Evolutionary conservation across 2,797 vertebrate genomes (phyloP), one percentile per base, ranked within the genome.

Genomic region (Fistularia tabacaria): DNA sequence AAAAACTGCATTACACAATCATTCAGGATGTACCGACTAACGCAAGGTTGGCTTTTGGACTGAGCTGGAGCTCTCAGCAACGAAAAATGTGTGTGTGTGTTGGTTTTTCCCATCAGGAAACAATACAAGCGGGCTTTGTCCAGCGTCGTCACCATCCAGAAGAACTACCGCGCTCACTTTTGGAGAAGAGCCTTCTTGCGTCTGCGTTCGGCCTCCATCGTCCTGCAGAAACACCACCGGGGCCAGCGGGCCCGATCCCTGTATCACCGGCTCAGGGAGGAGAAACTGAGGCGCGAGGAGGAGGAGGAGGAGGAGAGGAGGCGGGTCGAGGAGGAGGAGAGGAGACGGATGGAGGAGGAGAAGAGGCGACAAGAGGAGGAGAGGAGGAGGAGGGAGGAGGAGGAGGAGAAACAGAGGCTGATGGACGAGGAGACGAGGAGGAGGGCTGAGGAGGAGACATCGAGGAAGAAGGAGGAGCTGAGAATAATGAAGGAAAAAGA

Each of bases 121-220:
- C 91, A 90, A 57, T 96, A 94, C 49, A 92, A 69, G 79, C 90
- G 84, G 71, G 89, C 92, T 64, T 79, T 89, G 69, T 83, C 83
- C 86, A 93, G 93, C 82, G 85, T 88, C 6, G 64, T 95, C 81
- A 89, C 86, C 71, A 94, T 97, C 82, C 95, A 97, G 85, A 95
- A 93, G 87, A 93, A 94, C 85, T 95, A 93, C 76, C 92, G 94
- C 0, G 92, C 93, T 0, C 86, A 93, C 80, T 93, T 91, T 82
- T 94, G 93, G 92, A 90, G 92, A 62, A 87, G 87, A 3, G 60
- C 64, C 41, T 92, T 93, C 83, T 83, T 92, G 66, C 88, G 82
- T 1, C 79, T 94, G 68, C 93, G 92, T 57, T 57, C 77, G 0
- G 90, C 94, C 1, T 73, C 92, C 0, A 6, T 95, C 63, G 51